Evolutionary conservation across 2,113 vertebrate species (phyloP), one percentile per base, ranked within the genome.

Genomic region (Cavia aperea): DNA sequence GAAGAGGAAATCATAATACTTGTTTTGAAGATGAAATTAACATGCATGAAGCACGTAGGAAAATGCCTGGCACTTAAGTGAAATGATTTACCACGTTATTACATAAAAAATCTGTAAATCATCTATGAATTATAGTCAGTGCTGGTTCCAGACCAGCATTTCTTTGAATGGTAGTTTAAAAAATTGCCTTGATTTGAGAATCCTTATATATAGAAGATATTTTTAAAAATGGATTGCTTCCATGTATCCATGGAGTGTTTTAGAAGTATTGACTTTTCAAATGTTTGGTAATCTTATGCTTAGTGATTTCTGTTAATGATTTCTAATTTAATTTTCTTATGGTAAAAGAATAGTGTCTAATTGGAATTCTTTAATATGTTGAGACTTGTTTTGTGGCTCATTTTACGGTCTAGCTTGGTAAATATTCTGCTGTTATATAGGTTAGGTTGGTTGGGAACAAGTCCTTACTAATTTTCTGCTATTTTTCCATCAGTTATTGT

Each of bases 231-330:
- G n/a, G 83, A 73, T 51, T 66, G 33, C 60, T 66, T 66, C 14
- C 26, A 73, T 92, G 89, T 73, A 75, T 60, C 36, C 21, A 21
- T 90, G 36, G 21, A 39, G 8, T 75, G 18, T 77, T 77, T 56
- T 79, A 56, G 33, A 79, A 56, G 77, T 54, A 26, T 51, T 84
- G 36, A 66, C 16, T 92, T 92, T 79, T 39, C 81, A 89, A 79
- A 65, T 89, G 89, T 72, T 94, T 90, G 62, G 58, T 16, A 43
- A 86, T 90, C 86, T 90, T 87, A 51, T 81, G 66, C 36, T 39
- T 68, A 62, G 63, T 72, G 54, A 79, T 65, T 66, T 83, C 39
- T 92, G 46, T 58, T 66, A 82, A 60, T 93, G 60, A 58, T 86
- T 94, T 86, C 87, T 81, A 92, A 81, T 36, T 81, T 54, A 91